Evolutionary conservation across 2,888 invertebrate genomes (phyloP).

Genomic region (Vanessa cardui): DNA sequence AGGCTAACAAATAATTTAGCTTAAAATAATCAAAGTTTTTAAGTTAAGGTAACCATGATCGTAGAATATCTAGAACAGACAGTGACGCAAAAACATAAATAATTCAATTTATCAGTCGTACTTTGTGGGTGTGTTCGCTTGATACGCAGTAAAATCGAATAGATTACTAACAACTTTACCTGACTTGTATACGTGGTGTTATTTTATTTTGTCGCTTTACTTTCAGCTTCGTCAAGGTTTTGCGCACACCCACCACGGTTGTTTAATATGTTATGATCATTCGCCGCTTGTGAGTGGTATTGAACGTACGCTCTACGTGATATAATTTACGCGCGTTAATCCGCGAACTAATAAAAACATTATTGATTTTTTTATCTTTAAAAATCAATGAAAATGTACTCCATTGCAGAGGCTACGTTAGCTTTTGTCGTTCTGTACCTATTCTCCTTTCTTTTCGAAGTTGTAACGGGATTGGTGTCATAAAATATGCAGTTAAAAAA

Average conservation of each 20-base stretch:
- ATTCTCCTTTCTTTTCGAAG: constrained; percentile 76
- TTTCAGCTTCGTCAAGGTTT: constrained; percentile 61
- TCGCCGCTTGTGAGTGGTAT: constrained; percentile 59
- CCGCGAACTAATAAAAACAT: constrained; percentile 23
- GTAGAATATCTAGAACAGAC: constrained; percentile 35
- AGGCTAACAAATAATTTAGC: too few species aligned
- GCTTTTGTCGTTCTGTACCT: constrained; percentile 75
- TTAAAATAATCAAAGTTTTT: constrained; percentile 3
- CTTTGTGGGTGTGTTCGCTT: constrained; percentile 45
- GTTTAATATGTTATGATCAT: constrained; percentile 56
- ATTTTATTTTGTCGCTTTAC: constrained; percentile 47
- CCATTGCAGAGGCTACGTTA: constrained; percentile 76
- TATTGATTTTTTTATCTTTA: constrained; percentile 34
- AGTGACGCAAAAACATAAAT: constrained; percentile 36
- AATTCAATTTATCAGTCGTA: constrained; percentile 42
- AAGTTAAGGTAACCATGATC: background rate
- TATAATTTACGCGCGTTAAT: constrained; percentile 40
- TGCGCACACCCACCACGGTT: constrained; percentile 56
- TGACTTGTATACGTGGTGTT: constrained; percentile 30
- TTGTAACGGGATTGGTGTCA: constrained; percentile 72
- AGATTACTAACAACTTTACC: constrained; percentile 19
- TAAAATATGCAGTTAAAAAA: constrained; percentile 51
- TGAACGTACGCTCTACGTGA: constrained; percentile 60
- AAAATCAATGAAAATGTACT: constrained; percentile 67
- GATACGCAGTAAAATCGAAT: constrained; percentile 29